These are phyloP conservation scores for Napeogenes inachia DNA, from an alignment of 2,888 invertebrate species.

Conservation along the genomic window DNA sequence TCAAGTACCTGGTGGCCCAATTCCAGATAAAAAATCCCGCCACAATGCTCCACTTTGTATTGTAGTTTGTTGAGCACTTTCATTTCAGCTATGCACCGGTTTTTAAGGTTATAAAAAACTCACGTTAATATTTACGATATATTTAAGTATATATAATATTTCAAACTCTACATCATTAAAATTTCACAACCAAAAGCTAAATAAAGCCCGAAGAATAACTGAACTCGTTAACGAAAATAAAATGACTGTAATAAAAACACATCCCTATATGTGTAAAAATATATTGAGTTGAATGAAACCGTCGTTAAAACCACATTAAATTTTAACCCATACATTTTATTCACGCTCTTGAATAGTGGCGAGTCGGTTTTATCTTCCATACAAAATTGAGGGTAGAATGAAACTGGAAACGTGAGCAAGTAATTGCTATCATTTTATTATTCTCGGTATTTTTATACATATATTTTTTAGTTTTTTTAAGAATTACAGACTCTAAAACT, in stretches of 20 bases:
- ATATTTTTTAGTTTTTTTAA: too few species aligned
- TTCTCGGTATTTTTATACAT: too few species aligned
- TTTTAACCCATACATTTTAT: conserved; percentile 32
- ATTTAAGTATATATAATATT: neutral
- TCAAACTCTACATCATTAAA: neutral
- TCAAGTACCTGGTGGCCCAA: conserved; percentile 2
- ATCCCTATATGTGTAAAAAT: conserved; percentile 22
- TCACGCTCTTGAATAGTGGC: conserved; percentile 28
- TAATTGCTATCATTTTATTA: too few species aligned
- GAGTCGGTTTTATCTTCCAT: conserved; percentile 11
- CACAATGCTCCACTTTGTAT: conserved; percentile 2
- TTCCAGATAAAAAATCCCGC: neutral
- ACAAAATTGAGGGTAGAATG: conserved; percentile 10
- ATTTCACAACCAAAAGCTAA: conserved; percentile 1
- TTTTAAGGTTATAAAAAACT: neutral
- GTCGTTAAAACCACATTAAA: conserved; percentile 33
- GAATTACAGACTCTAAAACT: too few species aligned
- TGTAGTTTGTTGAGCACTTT: neutral
- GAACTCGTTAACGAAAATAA: conserved; percentile 20
- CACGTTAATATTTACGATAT: too few species aligned
- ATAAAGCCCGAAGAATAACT: conserved; percentile 16
- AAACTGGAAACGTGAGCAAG: neutral
- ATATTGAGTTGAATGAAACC: conserved; percentile 28
- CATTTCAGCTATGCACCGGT: neutral
- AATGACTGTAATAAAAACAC: conserved; percentile 26